These are phyloP conservation scores for Hetaerina titia DNA, from an alignment of 2,888 invertebrate genomes.

Conservation along the genomic window DNA sequence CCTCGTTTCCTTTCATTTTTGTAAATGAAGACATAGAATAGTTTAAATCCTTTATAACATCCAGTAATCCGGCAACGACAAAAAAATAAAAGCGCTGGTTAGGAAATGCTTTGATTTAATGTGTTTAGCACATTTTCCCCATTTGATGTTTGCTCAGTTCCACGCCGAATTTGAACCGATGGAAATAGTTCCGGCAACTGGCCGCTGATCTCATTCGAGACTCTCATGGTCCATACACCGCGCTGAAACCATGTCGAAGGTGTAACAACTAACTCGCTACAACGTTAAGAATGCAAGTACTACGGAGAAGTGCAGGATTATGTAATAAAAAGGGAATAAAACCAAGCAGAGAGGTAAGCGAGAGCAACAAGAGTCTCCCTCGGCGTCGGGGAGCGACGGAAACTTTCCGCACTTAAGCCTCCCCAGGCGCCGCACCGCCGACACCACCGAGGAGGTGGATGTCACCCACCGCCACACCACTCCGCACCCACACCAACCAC, in stretches of 20 bases:
- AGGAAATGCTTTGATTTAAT: too few species aligned
- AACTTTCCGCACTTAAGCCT: background rate
- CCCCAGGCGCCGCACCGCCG: background rate
- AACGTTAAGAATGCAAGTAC: background rate
- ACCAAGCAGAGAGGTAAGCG: background rate
- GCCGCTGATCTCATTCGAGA: too few species aligned
- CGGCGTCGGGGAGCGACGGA: background rate
- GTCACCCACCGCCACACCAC: background rate
- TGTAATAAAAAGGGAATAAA: background rate
- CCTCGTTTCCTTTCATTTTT: too few species aligned
- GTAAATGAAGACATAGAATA: too few species aligned
- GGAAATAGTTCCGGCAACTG: too few species aligned
- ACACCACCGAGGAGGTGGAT: background rate
- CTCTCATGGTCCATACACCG: too few species aligned
- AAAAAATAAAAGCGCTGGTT: too few species aligned
- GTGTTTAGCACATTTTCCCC: too few species aligned
- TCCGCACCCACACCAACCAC: background rate
- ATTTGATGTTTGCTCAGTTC: too few species aligned
- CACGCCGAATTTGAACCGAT: too few species aligned
- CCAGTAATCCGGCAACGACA: too few species aligned
- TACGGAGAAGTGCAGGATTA: background rate
- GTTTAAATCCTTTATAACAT: too few species aligned
- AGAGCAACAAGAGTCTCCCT: background rate
- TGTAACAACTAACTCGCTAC: background rate
- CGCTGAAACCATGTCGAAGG: background rate